Conservation (phyloP, 2,888 invertebrate genomes). For the Zaprionus obscuricornis region DNA sequence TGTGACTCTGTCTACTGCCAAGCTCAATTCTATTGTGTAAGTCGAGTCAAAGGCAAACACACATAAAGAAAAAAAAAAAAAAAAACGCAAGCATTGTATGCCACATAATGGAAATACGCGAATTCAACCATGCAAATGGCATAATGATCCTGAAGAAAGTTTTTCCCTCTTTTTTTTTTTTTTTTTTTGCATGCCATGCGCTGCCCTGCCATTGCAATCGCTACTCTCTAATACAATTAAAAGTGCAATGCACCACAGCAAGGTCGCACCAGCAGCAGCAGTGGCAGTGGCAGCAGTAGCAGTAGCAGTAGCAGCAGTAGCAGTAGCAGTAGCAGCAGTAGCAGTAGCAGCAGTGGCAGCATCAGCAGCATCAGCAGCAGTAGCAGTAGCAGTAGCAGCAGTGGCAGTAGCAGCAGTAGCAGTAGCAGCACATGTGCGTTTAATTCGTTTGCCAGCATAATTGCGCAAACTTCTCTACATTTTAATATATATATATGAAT, state of each 20-base stretch:
- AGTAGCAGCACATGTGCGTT: conserved; percentile 41
- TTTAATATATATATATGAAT: no score
- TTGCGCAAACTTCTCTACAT: conserved; percentile 49
- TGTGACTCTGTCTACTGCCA: background rate
- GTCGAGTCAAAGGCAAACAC: conserved; percentile 41
- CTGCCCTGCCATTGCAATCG: conserved; percentile 38
- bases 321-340: no score
- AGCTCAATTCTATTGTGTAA: no score
- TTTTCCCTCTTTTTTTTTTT: background rate
- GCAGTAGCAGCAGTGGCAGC: no score
- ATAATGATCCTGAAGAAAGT: conserved; percentile 15
- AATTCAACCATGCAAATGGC: conserved; percentile 8
- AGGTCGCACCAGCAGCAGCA: conserved; percentile 28
- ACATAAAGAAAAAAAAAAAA: no score
- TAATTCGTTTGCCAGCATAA: conserved; percentile 58
- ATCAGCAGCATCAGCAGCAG: no score
- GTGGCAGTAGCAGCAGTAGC: no score
- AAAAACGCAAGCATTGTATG: conserved; percentile 16
- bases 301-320: no score
- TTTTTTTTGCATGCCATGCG: background rate
- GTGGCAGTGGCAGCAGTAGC: no score
- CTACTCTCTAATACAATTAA: conserved; percentile 29
- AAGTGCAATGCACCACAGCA: conserved; percentile 28
- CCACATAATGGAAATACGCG: conserved; percentile 31
- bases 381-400: no score